Percentiles rank a stretch among this genome's conserved stretches.
phyloP scores from a whole-genome alignment of 2,797 vertebrate species.

The Syndactyla subalaris region DNA sequence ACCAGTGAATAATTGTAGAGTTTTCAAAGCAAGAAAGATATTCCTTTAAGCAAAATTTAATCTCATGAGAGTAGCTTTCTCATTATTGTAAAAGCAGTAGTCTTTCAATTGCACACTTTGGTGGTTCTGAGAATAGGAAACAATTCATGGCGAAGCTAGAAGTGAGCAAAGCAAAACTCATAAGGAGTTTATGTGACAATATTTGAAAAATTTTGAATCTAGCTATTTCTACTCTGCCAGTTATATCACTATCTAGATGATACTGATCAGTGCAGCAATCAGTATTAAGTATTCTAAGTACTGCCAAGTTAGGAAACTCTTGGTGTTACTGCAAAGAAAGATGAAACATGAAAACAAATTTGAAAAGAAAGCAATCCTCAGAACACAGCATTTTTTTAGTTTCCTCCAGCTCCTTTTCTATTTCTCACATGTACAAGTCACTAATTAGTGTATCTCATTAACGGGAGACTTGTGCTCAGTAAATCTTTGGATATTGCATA shows the following conservation, averaged over 20 bases:
- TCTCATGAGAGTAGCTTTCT: neutral
- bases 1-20: neutral
- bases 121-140: neutral
- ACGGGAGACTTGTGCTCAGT: neutral
- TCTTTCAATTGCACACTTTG: neutral
- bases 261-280: neutral
- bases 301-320: neutral
- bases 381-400: neutral
- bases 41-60: neutral
- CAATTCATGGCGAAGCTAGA: neutral
- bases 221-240: neutral
- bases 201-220: neutral
- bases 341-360: conserved; percentile 24
- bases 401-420: neutral
- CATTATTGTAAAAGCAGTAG: neutral
- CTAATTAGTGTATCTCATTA: conserved; percentile 63
- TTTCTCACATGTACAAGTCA: neutral
- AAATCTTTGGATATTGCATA: neutral
- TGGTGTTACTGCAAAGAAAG: conserved; percentile 1
- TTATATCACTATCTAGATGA: neutral
- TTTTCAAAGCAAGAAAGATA: neutral
- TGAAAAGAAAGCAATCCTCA: neutral
- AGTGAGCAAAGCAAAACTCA: neutral
- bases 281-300: conserved; percentile 16
- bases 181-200: neutral